A percentile compares a stretch with the other conserved stretches of the same genome.
These are phyloP conservation scores for Pinctada fucata DNA, from an alignment of 2,888 invertebrate species.

Conservation along the genomic window DNA sequence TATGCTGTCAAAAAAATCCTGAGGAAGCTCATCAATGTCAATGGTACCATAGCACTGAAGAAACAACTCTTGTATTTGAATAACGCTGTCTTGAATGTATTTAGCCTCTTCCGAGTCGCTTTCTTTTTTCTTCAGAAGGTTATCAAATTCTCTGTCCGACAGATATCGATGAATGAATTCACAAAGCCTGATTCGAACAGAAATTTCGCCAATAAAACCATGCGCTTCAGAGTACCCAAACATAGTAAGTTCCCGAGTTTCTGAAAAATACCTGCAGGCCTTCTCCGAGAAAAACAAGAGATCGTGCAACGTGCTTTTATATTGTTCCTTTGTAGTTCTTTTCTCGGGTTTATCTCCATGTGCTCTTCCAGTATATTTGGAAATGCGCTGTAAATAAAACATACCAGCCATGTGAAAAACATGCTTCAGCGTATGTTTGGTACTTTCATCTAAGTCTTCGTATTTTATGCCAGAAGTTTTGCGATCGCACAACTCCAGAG, in stretches of 20 bases:
- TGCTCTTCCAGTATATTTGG: slow-evolving; percentile 38
- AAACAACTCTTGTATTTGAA: slow-evolving; percentile 46
- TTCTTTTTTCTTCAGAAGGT: slow-evolving; percentile 21
- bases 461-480: slow-evolving; percentile 1
- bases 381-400: slow-evolving; percentile 43
- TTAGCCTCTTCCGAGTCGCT: slow-evolving; percentile 24
- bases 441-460: slow-evolving; percentile 42
- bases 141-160: slow-evolving; percentile 24
- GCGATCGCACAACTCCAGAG: slow-evolving; percentile 41
- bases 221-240: slow-evolving; percentile 39
- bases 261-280: slow-evolving; percentile 49
- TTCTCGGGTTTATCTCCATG: slow-evolving; percentile 33
- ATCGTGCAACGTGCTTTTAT: slow-evolving; percentile 31
- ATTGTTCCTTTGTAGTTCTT: slow-evolving; percentile 15
- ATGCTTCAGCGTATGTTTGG: slow-evolving; percentile 49
- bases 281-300: slow-evolving; percentile 38
- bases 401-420: slow-evolving; percentile 60
- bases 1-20: slow-evolving; percentile 33
- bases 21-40: slow-evolving; percentile 34
- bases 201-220: slow-evolving; percentile 52
- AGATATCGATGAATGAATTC: slow-evolving; percentile 44
- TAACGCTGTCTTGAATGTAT: slow-evolving; percentile 48
- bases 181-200: slow-evolving; percentile 50
- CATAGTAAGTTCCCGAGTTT: slow-evolving; percentile 49
- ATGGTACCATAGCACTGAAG: slow-evolving; percentile 52